A percentile compares a stretch with the other conserved stretches of the same genome.
Conservation (phyloP, 1,140 invertebrate species). For the Drosophila cardini region DNA sequence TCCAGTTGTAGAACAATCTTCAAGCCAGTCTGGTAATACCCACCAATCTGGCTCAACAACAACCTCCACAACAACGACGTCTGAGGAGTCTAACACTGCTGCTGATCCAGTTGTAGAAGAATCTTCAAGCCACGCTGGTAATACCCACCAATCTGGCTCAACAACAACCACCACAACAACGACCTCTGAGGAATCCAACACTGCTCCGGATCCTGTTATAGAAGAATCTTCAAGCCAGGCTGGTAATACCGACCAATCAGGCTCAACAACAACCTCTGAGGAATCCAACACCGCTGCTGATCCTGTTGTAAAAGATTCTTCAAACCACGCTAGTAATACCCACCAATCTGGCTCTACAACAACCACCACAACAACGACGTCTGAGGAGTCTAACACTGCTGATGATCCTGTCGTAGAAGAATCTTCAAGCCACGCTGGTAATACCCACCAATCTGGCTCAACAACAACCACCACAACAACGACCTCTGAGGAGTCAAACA, state of each 20-base stretch:
- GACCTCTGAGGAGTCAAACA: too few species aligned
- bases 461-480: too few species aligned
- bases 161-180: constrained; percentile 12
- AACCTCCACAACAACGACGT: constrained; percentile 2
- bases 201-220: too few species aligned
- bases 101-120: constrained; percentile 7
- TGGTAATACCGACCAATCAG: background rate
- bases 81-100: background rate
- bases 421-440: background rate
- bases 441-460: constrained; percentile 9
- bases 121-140: background rate
- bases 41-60: constrained; percentile 1
- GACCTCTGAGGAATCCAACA: too few species aligned
- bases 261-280: constrained; percentile 14
- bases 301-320: background rate
- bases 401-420: background rate
- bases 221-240: too few species aligned
- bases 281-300: background rate
- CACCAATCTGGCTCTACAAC: constrained; percentile 12
- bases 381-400: too few species aligned
- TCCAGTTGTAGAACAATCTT: background rate
- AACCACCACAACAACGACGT: constrained; percentile 16
- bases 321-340: background rate
- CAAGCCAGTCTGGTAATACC: background rate
- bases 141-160: constrained; percentile 5